Base-by-base conservation (phyloP, 2,888 invertebrate genomes). In the Tridacna crocea region DNA sequence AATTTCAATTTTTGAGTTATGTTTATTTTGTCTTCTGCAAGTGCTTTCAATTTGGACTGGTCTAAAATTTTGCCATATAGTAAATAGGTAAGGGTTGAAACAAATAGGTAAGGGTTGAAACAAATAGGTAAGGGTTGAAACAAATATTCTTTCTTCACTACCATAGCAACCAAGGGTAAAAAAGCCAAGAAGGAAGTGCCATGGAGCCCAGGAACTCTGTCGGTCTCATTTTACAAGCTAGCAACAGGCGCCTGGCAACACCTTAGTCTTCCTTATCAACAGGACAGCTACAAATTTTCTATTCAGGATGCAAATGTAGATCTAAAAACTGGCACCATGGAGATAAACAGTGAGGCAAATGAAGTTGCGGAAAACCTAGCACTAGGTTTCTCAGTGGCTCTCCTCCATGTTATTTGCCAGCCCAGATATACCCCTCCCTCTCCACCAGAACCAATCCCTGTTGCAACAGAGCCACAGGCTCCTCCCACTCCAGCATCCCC, bases 401-500 rank as follows among this genome's bases (percentile, higher is more conserved):
- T 95, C 12, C 92, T 95, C 24, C 95, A 95, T 87, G 95, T 95
- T n/a, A 92, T 95, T 19, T 95, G 95, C 88, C 95, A 95, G 89
- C 95, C 95, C 0, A 94, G 95, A 70, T 91, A 92, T 12, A 65
- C 78, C 11, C 85, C 84, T 4, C 84, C 83, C 22, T 72, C 84
- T n/a, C 84, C 87, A 58, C 87, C 84, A 58, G 81, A 82, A 63
- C 84, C 84, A 68, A 76, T 83, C 19, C 78, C 85, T 47, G 79
- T 83, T 0, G 72, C 77, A 61, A 63, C 36, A 15, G 86, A 82
- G 27, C 60, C 72, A 27, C 68, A 63, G 22, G 60, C 75, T 24
- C 77, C 82, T 48, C 82, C 82, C n/a, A 70, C 82, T 10, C 51
- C 51, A 26, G 70, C 26, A n/a, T 72, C 75, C 13, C 75, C 82